Percentiles rank a stretch among this genome's conserved stretches.
These are phyloP conservation scores for Dissostichus mawsoni DNA, from an alignment of 2,113 vertebrate species.

Conservation along the genomic window DNA sequence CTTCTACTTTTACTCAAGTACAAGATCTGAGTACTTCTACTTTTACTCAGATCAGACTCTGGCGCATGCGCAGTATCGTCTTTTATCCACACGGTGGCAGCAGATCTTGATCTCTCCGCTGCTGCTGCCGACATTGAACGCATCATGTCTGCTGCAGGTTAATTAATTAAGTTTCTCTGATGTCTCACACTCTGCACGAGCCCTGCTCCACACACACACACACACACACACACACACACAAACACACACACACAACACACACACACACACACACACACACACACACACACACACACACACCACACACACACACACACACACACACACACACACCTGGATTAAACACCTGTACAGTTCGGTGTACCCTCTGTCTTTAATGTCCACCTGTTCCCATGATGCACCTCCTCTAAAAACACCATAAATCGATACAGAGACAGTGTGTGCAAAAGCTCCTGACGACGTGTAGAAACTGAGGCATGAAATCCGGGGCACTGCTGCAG, in stretches of 20 bases:
- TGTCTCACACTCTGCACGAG: constrained; percentile 3
- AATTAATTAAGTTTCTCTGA: constrained; percentile 42
- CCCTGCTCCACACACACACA: too few species aligned
- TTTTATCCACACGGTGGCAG: constrained; percentile 29
- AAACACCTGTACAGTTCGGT: too few species aligned
- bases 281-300: too few species aligned
- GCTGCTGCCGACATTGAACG: constrained; percentile 20
- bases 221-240: too few species aligned
- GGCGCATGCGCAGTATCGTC: background rate
- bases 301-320: too few species aligned
- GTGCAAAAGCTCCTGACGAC: background rate
- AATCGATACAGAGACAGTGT: constrained; percentile 5
- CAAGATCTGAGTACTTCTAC: too few species aligned
- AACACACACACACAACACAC: too few species aligned
- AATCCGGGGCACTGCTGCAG: constrained; percentile 83
- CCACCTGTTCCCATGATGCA: too few species aligned
- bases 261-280: too few species aligned
- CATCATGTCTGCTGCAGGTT: constrained; percentile 38
- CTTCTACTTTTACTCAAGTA: too few species aligned
- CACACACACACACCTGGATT: rapidly evolving
- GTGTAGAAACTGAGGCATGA: constrained; percentile 22
- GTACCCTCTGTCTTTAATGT: rapidly evolving
- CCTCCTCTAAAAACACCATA: background rate
- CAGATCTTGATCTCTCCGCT: background rate
- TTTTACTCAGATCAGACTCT: too few species aligned